Conservation (phyloP, 2,888 invertebrate species). For the Standfussiana lucernea region DNA sequence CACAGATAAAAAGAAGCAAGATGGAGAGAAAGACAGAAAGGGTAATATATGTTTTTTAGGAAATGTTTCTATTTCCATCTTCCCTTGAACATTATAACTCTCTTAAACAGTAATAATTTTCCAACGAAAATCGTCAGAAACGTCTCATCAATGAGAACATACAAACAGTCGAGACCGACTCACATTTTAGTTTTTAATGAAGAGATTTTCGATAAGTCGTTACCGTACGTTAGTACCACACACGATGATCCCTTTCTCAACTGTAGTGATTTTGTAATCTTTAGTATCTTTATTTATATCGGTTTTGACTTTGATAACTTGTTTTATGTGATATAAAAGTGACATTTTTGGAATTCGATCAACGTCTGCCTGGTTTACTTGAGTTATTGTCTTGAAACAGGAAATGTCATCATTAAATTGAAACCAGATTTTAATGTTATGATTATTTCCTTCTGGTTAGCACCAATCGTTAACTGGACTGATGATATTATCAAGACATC, state of each 20-base stretch:
- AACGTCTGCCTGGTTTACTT: conserved; percentile 46
- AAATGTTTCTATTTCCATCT: neutral
- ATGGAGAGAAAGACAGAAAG: neutral
- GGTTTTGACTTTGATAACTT: conserved; percentile 59
- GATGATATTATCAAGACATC: neutral
- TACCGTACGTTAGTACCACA: conserved; percentile 75
- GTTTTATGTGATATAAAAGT: conserved; percentile 63
- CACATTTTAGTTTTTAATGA: conserved; percentile 80
- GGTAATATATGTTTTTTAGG: neutral
- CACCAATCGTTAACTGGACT: neutral
- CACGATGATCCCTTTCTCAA: conserved; percentile 73
- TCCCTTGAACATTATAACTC: neutral
- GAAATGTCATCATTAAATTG: conserved; percentile 23
- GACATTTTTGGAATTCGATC: conserved; percentile 65
- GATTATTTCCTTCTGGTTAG: conserved; percentile 16
- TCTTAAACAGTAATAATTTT: neutral
- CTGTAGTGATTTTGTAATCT: conserved; percentile 64
- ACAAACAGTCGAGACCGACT: conserved; percentile 67
- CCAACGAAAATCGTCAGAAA: conserved; percentile 5
- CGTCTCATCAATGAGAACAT: conserved; percentile 30
- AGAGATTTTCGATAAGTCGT: conserved; percentile 78
- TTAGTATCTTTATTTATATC: conserved; percentile 65
- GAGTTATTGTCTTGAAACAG: conserved; percentile 33
- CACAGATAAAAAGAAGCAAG: neutral
- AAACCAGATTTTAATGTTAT: conserved; percentile 2